phyloP scores from a whole-genome alignment of 2,888 invertebrate genomes.

The Clistopyga incitator region DNA sequence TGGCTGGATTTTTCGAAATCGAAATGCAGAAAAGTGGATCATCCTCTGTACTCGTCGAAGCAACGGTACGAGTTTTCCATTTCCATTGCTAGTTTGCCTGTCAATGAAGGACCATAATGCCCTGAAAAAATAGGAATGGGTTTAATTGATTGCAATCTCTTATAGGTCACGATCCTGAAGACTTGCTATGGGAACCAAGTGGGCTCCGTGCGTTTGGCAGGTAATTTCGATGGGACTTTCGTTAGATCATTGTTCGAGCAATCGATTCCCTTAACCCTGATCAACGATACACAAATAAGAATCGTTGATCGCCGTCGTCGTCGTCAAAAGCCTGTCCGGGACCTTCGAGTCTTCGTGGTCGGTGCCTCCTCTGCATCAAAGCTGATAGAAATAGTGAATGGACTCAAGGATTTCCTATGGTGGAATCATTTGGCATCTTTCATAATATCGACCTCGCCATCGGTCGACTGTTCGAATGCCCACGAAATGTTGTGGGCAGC shows the following conservation, averaged over 20 bases:
- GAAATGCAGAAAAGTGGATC: too few relatives aligned
- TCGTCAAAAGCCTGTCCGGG: background rate
- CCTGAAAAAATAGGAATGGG: too few relatives aligned
- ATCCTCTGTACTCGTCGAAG: too few relatives aligned
- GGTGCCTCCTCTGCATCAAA: background rate
- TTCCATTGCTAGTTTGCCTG: too few relatives aligned
- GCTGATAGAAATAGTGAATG: background rate
- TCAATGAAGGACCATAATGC: too few relatives aligned
- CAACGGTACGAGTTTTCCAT: too few relatives aligned
- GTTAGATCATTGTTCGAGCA: background rate
- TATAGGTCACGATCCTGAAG: background rate
- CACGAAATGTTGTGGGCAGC: background rate
- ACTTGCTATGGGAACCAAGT: background rate
- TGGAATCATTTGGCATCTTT: slow-evolving; percentile 1
- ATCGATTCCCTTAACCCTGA: background rate
- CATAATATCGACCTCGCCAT: background rate
- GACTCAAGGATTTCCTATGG: background rate
- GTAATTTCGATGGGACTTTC: background rate
- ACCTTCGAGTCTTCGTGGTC: background rate
- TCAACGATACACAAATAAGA: background rate
- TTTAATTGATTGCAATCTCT: too few relatives aligned
- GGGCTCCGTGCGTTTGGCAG: background rate
- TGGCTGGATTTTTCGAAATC: too few relatives aligned
- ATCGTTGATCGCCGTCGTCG: too few relatives aligned
- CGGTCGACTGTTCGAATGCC: background rate